Conservation (phyloP, 2,888 invertebrate species). For the Acleris laterana region DNA sequence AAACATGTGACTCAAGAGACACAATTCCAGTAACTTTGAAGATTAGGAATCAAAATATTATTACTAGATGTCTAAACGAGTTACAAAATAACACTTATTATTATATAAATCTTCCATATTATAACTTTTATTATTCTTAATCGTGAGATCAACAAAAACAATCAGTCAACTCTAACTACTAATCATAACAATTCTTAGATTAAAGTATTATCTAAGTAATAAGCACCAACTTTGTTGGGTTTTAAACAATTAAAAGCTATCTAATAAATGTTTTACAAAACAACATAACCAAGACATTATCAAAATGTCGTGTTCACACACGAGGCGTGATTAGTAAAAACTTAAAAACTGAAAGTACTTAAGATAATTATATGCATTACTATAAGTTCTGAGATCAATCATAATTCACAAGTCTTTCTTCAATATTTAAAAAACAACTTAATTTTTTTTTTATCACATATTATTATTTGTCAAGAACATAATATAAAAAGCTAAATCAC, state of each 20-base stretch:
- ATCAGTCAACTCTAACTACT: background rate
- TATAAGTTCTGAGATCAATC: constrained; percentile 5
- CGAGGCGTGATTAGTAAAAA: no score
- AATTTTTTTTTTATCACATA: no score
- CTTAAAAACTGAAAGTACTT: no score
- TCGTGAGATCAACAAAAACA: constrained; percentile 7
- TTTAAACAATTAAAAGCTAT: background rate
- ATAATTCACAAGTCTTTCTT: constrained; percentile 3
- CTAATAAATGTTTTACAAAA: background rate
- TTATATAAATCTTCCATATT: background rate
- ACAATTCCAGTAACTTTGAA: background rate
- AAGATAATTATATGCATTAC: no score
- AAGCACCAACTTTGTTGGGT: background rate
- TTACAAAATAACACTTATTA: background rate
- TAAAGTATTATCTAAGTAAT: no score
- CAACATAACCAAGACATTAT: no score
- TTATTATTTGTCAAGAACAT: background rate
- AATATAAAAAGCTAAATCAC: background rate
- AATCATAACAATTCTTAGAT: no score
- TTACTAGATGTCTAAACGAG: no score
- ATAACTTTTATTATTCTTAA: background rate
- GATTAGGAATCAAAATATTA: constrained; percentile 2
- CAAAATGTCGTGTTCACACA: no score
- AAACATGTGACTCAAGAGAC: no score
- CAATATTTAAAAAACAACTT: no score